A percentile compares a stretch with the other conserved stretches of the same genome.
These are phyloP conservation scores for Perizoma affinitatum DNA, from an alignment of 2,888 invertebrate species.

Conservation along the genomic window DNA sequence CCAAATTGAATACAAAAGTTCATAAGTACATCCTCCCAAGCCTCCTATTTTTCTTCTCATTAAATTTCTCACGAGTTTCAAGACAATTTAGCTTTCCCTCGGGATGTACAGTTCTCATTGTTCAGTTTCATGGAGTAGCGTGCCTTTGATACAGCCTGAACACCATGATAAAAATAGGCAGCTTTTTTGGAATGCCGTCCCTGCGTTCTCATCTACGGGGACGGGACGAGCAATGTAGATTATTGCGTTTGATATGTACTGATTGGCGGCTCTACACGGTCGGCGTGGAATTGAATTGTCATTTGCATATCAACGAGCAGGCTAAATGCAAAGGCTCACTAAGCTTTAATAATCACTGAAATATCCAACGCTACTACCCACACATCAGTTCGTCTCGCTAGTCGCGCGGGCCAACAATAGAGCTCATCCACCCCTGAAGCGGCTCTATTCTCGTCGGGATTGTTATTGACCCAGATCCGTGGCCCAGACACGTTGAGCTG, in stretches of 20 bases:
- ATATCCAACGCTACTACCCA: constrained; percentile 33
- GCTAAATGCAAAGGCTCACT: constrained; percentile 26
- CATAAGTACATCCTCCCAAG: constrained; percentile 29
- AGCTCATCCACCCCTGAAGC: constrained; percentile 71
- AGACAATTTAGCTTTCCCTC: constrained; percentile 41
- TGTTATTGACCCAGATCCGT: constrained; percentile 79
- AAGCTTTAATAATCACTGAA: constrained; percentile 32
- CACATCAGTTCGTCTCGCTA: constrained; percentile 43
- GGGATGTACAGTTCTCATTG: constrained; percentile 34
- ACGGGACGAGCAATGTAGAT: constrained; percentile 9
- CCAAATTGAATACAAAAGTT: constrained; percentile 33
- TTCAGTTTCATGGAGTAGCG: constrained; percentile 36
- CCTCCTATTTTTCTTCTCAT: constrained; percentile 41
- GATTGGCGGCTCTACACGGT: constrained; percentile 17
- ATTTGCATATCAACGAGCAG: constrained; percentile 26
- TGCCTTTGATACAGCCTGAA: constrained; percentile 21
- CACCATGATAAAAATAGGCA: constrained; percentile 18
- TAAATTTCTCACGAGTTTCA: constrained; percentile 40
- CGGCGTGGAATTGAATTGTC: constrained; percentile 18
- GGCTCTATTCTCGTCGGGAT: constrained; percentile 73
- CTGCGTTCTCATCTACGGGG: constrained; percentile 12
- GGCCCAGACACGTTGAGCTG: constrained; percentile 58
- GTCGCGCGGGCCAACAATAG: constrained; percentile 62
- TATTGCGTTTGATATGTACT: constrained; percentile 22
- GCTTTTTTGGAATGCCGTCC: constrained; percentile 14